Evolutionary conservation across 2,113 vertebrate genomes (phyloP).

Genomic region (Colossoma macropomum): DNA sequence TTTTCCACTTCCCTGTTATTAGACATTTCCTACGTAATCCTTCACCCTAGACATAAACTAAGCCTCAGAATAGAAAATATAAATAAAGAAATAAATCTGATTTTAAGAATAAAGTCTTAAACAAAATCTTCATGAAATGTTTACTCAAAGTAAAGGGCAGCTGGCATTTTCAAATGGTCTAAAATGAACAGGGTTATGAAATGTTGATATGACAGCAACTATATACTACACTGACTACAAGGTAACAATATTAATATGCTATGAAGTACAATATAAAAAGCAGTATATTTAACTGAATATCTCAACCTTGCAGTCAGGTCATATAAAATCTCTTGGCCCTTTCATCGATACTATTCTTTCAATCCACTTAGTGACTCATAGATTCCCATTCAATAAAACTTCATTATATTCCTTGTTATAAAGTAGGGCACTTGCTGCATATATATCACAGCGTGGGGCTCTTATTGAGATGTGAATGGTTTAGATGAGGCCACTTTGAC

Average conservation of each 20-base stretch:
- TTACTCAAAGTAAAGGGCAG: too few species aligned
- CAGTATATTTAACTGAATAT: background rate
- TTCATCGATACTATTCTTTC: background rate
- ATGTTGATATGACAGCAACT: too few species aligned
- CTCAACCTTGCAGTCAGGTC: background rate
- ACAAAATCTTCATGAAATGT: too few species aligned
- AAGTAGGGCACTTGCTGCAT: background rate
- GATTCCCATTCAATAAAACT: background rate
- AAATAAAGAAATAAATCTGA: background rate
- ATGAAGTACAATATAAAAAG: background rate
- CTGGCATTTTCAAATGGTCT: too few species aligned
- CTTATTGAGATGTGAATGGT: background rate
- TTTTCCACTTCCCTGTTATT: conserved; percentile 16
- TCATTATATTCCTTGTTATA: background rate
- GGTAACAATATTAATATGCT: background rate
- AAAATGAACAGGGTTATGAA: too few species aligned
- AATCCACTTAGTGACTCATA: background rate
- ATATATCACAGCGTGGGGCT: background rate
- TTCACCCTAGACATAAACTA: background rate
- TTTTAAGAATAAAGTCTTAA: too few species aligned
- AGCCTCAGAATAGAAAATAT: background rate
- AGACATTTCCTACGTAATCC: conserved; percentile 2
- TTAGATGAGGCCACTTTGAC: background rate
- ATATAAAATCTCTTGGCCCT: background rate
- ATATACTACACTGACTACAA: background rate